A percentile compares a stretch with the other conserved stretches of the same genome.
These are phyloP conservation scores for Cantharis rustica DNA, from an alignment of 2,888 invertebrate species.

Conservation along the genomic window DNA sequence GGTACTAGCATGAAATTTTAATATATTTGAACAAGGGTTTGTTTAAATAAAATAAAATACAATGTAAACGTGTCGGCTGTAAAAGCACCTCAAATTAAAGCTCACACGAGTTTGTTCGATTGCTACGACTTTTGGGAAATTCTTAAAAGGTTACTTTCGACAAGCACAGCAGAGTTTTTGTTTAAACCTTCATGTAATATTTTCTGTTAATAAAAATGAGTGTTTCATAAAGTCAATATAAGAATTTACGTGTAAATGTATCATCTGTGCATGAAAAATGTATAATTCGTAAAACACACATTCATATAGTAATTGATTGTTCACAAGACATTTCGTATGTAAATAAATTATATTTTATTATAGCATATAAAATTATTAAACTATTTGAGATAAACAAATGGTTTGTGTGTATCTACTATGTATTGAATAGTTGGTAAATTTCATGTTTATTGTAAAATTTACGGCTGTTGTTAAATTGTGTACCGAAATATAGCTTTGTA, in stretches of 20 bases:
- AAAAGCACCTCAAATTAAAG: neutral
- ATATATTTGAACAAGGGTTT: neutral
- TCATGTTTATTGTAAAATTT: constrained; percentile 30
- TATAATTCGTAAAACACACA: constrained; percentile 8
- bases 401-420: constrained; percentile 27
- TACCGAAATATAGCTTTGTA: constrained; percentile 29
- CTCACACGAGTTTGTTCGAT: neutral
- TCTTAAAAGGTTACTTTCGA: neutral
- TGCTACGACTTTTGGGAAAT: too few relatives aligned
- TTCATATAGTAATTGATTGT: constrained; percentile 2
- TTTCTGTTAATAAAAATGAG: neutral
- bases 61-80: neutral
- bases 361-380: constrained; percentile 18
- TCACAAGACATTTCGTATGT: constrained; percentile 20
- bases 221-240: constrained; percentile 23
- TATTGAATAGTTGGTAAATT: constrained; percentile 17
- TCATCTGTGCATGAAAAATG: constrained; percentile 12
- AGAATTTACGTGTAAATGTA: constrained; percentile 11
- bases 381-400: constrained; percentile 20
- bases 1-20: neutral
- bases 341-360: constrained; percentile 30
- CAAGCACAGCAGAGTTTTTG: neutral
- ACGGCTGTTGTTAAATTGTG: constrained; percentile 30
- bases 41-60: neutral
- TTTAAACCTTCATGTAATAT: neutral